phyloP scores from a whole-genome alignment of 2,888 invertebrate species.

The Nomada flava region DNA sequence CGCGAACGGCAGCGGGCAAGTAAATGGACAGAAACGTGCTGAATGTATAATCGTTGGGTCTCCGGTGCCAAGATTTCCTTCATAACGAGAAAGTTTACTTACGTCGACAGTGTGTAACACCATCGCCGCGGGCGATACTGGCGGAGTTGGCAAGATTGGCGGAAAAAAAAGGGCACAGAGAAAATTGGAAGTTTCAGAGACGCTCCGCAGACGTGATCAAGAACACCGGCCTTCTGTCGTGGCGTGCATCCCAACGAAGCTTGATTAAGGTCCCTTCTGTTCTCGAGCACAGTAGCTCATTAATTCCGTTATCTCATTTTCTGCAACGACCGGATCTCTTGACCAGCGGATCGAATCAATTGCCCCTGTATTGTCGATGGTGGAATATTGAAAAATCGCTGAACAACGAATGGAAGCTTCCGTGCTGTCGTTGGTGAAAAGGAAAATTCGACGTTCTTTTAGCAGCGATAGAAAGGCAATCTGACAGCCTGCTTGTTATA shows the following conservation, averaged over 20 bases:
- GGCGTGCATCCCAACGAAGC: constrained; percentile 54
- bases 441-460: background rate
- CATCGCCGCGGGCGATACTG: constrained; percentile 28
- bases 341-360: constrained; percentile 35
- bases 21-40: constrained; percentile 7
- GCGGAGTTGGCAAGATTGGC: constrained; percentile 29
- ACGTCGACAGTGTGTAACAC: constrained; percentile 11
- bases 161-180: background rate
- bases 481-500: constrained; percentile 36
- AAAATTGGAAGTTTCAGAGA: constrained; percentile 28
- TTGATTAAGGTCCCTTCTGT: constrained; percentile 66
- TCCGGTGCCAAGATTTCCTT: constrained; percentile 27
- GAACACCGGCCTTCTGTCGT: constrained; percentile 41
- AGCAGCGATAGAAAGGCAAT: constrained; percentile 7
- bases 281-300: constrained; percentile 60
- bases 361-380: background rate
- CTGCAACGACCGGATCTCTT: constrained; percentile 50
- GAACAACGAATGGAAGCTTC: constrained; percentile 10
- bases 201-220: constrained; percentile 45
- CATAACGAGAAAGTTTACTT: constrained; percentile 34
- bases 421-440: background rate
- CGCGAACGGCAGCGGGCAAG: background rate
- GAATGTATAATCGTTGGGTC: constrained; percentile 35
- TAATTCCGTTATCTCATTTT: constrained; percentile 63
- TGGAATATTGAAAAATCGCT: constrained; percentile 9